A percentile compares a stretch with the other conserved stretches of the same genome.
These are phyloP conservation scores for Uromys caudimaculatus DNA, from an alignment of 2,797 vertebrate species.

Conservation along the genomic window DNA sequence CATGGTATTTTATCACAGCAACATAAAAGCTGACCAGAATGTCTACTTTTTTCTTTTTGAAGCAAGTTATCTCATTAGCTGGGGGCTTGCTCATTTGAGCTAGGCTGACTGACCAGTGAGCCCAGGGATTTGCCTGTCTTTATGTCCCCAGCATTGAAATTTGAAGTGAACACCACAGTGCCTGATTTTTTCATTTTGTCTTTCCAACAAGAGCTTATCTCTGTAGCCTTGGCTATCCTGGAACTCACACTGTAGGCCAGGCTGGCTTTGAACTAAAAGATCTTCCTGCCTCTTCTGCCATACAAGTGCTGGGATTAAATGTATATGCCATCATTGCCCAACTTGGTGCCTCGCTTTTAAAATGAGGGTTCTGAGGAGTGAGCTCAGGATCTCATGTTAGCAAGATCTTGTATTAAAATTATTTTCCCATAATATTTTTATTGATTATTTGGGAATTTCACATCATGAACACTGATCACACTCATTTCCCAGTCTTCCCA, in stretches of 20 bases:
- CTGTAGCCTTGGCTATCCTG: too few species aligned
- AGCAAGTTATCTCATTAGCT: too few species aligned
- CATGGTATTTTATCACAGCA: not conserved
- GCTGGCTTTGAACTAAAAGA: too few species aligned
- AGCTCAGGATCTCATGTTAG: not conserved
- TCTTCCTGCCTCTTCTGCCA: not conserved
- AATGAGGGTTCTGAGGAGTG: not conserved
- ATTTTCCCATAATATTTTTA: not conserved
- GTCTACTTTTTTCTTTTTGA: not conserved
- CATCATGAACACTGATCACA: not conserved
- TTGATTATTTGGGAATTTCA: not conserved
- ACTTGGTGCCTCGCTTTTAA: not conserved
- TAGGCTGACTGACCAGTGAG: not conserved
- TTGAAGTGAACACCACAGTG: too few species aligned
- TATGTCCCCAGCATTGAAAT: not conserved
- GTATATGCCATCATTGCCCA: not conserved
- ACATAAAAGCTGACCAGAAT: not conserved
- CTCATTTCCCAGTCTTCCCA: not conserved
- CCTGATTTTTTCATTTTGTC: too few species aligned
- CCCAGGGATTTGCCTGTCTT: not conserved
- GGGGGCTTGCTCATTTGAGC: not conserved
- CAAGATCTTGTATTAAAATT: constrained; percentile 61
- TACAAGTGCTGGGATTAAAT: not conserved
- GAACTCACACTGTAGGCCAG: too few species aligned
- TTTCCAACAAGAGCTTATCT: too few species aligned